phyloP scores from a whole-genome alignment of 2,888 invertebrate genomes.

The Diarsia brunnea region DNA sequence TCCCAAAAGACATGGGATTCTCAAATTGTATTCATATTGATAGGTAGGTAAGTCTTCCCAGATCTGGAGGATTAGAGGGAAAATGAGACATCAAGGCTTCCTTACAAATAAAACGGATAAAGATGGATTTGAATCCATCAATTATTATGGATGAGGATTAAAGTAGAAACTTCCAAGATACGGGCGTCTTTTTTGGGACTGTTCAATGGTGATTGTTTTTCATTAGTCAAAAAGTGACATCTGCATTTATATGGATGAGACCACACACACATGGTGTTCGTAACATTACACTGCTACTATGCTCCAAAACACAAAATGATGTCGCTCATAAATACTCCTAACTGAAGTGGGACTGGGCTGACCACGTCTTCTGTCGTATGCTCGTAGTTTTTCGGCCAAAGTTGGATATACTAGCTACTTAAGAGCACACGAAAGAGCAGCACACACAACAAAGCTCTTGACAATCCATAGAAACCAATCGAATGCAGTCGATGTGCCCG shows the following conservation, averaged over 20 bases:
- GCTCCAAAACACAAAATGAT: background rate
- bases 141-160: too few species aligned
- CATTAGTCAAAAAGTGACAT: background rate
- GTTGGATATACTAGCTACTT: too few species aligned
- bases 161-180: background rate
- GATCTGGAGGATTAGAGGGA: background rate
- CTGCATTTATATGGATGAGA: too few species aligned
- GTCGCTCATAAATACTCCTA: background rate
- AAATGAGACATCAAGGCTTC: background rate
- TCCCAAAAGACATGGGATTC: constrained; percentile 34
- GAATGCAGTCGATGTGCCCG: too few species aligned
- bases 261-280: too few species aligned
- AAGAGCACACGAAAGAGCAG: too few species aligned
- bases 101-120: background rate
- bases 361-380: background rate
- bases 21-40: background rate
- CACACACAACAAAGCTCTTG: too few species aligned
- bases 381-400: too few species aligned
- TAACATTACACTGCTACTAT: background rate
- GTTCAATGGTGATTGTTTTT: background rate
- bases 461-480: too few species aligned
- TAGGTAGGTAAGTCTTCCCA: background rate
- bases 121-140: background rate
- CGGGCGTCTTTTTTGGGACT: background rate
- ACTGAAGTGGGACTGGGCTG: background rate